Percentiles rank a stretch among this genome's conserved stretches.
These are phyloP conservation scores for Lytechinus variegatus DNA, from an alignment of 35 echinoderm and acorn worm genomes.

Conservation along the genomic window DNA sequence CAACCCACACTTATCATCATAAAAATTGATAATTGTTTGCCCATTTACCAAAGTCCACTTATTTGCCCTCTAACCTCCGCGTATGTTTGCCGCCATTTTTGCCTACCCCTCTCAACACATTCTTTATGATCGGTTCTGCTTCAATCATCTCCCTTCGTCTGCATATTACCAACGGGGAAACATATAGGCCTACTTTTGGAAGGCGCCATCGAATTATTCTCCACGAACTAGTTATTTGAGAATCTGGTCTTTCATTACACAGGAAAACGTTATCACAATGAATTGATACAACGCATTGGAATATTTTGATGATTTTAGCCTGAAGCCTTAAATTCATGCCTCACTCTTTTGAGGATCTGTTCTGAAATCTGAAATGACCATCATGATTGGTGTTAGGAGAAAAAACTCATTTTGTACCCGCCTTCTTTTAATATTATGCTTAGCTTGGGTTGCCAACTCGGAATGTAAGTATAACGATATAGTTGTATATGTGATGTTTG, in stretches of 20 bases:
- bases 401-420: too few relatives aligned
- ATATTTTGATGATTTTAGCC: not conserved
- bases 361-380: too few relatives aligned
- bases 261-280: not conserved
- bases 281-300: not conserved
- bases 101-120: not conserved
- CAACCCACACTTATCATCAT: not conserved
- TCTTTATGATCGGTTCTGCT: not conserved
- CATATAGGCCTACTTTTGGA: not conserved
- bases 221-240: not conserved
- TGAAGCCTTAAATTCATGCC: not conserved
- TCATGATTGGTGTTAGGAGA: too few relatives aligned
- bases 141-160: not conserved
- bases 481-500: too few relatives aligned
- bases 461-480: too few relatives aligned
- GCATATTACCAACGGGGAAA: not conserved
- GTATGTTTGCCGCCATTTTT: not conserved
- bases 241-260: not conserved
- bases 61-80: not conserved
- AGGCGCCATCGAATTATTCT: not conserved
- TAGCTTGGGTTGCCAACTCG: too few relatives aligned
- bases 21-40: conserved; percentile 1
- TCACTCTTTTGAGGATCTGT: not conserved
- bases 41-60: not conserved
- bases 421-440: too few relatives aligned